Base-by-base conservation (phyloP, 2,113 vertebrate genomes). In the Brachyhypopomus occidentalis region DNA sequence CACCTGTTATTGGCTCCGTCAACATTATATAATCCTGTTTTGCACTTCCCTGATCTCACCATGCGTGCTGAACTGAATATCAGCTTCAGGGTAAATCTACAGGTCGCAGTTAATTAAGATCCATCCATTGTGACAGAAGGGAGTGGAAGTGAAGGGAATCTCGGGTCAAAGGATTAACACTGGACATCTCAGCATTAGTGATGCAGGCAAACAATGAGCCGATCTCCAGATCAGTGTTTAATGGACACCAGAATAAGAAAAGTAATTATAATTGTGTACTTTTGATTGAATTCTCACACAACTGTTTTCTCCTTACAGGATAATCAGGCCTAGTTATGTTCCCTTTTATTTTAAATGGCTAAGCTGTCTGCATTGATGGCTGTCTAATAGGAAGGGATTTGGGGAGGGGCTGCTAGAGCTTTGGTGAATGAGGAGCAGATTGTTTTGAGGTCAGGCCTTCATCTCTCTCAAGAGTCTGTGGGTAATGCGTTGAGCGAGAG, bases 161-260 rank as follows among this genome's bases (percentile, higher is more conserved):
- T 86, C 81, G 76, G 90, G 90, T 90, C 90, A 91, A 88, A 89
- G 72, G 90, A 92, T 93, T 92, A 91, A 78, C 83, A 69, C 88
- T 86, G 87, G 90, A 91, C 90, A 88, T 92, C 91, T 87, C 88
- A 84, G 87, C 87, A 92, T 88, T 88, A 87, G 86, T 85, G 85
- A 85, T 88, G 88, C 83, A 62, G 38, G 38, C 38, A 52, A 81
- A 87, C 85, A 88, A 88, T 89, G 81, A 85, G 60, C 12, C 77
- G 62, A 85, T 80, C 83, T 83, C 83, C 59, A 83, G 84, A 75
- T 83, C 84, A 78, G 72, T 70, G 5, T 34, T 17, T 34, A 67
- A 36, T 67, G 16, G 25, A 30, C 14, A 19, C 17, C 64, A 36
- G 20, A 19, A 3, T 2, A 30, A 16, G n/a, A 64, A 64, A 64